These are phyloP conservation scores for Mimachlamys varia DNA, from an alignment of 2,888 invertebrate genomes.

Conservation along the genomic window DNA sequence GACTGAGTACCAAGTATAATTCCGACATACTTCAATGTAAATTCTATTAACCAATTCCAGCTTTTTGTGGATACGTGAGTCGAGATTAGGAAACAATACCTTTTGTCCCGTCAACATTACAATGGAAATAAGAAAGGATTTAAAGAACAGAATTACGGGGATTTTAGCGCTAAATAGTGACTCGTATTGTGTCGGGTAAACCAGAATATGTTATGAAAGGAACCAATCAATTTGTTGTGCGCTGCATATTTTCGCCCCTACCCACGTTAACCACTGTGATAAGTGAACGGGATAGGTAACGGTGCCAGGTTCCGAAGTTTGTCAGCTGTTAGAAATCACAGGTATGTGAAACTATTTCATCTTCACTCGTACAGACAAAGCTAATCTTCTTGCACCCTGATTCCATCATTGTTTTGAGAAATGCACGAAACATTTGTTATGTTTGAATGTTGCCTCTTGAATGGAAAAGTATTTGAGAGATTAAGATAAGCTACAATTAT, in stretches of 20 bases:
- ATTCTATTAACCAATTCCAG: neutral
- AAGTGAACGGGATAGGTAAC: neutral
- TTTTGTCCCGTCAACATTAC: neutral
- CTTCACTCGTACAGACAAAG: neutral
- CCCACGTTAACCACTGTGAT: neutral
- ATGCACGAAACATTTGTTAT: neutral
- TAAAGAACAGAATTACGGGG: constrained; percentile 26
- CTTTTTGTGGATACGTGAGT: neutral
- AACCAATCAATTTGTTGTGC: neutral
- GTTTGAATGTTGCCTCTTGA: neutral
- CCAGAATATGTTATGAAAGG: neutral
- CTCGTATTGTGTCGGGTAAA: neutral
- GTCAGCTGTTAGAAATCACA: neutral
- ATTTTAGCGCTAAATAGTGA: constrained; percentile 13
- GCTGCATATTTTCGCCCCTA: neutral
- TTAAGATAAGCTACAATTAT: neutral
- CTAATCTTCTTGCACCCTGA: neutral
- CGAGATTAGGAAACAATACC: constrained; percentile 26
- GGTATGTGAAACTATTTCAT: neutral
- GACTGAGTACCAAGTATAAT: neutral
- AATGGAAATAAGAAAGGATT: neutral
- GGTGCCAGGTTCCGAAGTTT: neutral
- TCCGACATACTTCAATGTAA: neutral
- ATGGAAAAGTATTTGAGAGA: neutral
- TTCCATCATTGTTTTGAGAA: neutral